Evolutionary conservation across 2,113 vertebrate species (phyloP).

Genomic region (Chauna torquata): DNA sequence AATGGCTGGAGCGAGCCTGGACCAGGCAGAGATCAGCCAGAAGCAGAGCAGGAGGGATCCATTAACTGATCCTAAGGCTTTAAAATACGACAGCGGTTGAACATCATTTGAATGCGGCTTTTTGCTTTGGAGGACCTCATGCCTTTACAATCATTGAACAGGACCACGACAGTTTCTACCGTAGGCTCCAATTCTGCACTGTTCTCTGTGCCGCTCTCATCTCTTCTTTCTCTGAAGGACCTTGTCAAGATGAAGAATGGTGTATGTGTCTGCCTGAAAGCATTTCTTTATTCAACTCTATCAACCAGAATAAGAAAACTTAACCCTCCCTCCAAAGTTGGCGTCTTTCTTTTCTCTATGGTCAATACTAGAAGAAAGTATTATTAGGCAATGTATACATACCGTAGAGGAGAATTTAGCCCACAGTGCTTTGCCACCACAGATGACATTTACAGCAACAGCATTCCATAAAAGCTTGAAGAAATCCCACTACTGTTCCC

Average conservation of each 20-base stretch:
- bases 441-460: neutral
- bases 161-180: neutral
- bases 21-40: neutral
- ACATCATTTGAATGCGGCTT: neutral
- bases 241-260: neutral
- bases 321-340: neutral
- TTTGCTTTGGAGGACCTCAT: neutral
- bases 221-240: neutral
- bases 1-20: neutral
- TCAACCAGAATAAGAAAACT: neutral
- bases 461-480: neutral
- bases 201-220: neutral
- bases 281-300: neutral
- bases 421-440: neutral
- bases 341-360: neutral
- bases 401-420: neutral
- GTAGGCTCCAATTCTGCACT: neutral
- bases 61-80: neutral
- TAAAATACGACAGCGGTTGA: neutral
- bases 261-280: neutral
- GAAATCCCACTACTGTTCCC: neutral
- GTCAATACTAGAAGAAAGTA: neutral
- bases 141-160: neutral
- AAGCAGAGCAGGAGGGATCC: neutral
- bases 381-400: neutral